Percentiles rank a stretch among this genome's conserved stretches.
Conservation (phyloP, 2,113 vertebrate species). For the Machaerirhynchus nigripectus region DNA sequence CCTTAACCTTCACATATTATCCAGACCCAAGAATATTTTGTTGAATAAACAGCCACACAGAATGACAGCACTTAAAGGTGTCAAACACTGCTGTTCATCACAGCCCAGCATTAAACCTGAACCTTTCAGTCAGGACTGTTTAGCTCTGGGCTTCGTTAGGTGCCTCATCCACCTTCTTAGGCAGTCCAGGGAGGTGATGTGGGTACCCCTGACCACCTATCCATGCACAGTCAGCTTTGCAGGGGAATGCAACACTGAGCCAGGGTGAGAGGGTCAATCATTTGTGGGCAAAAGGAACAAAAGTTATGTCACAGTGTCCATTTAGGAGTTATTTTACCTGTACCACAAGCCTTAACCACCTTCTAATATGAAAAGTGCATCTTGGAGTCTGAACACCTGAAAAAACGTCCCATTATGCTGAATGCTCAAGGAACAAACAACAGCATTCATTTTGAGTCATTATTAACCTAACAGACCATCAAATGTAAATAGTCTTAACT, state of each 20-base stretch:
- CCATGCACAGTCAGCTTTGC: rapidly evolving
- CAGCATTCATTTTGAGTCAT: neutral
- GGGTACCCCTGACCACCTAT: neutral
- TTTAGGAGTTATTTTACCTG: neutral
- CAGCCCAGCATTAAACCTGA: neutral
- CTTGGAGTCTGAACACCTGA: neutral
- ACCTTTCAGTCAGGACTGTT: neutral
- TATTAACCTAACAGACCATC: constrained; percentile 22
- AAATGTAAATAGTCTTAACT: neutral
- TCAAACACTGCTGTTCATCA: neutral
- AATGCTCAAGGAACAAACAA: neutral
- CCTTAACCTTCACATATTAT: neutral
- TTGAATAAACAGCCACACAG: neutral
- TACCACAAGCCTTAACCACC: neutral
- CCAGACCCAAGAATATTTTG: neutral
- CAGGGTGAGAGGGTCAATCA: neutral
- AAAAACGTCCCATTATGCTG: neutral
- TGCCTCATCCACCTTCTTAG: neutral
- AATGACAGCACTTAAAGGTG: neutral
- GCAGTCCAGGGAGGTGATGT: neutral
- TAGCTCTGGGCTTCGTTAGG: neutral
- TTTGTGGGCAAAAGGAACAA: neutral
- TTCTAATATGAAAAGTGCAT: neutral
- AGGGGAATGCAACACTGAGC: neutral
- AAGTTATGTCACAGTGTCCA: neutral